phyloP scores from a whole-genome alignment of 1,140 invertebrate species.

The Pseudomyrmex sp. region DNA sequence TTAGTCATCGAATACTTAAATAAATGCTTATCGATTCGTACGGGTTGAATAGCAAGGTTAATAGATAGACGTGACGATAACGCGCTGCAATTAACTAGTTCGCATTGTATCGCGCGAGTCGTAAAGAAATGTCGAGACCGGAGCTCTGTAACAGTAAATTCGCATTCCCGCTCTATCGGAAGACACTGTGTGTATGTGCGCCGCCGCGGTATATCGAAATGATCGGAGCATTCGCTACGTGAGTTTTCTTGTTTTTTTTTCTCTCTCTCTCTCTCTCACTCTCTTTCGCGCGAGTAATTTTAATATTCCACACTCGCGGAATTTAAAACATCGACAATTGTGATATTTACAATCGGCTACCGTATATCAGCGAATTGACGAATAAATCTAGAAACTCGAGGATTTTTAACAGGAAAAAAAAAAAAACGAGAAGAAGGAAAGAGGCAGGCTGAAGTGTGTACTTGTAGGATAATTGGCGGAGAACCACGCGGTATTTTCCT shows the following conservation, averaged over 20 bases:
- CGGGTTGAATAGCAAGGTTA: slow-evolving; percentile 60
- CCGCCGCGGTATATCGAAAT: too few species aligned
- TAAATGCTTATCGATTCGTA: slow-evolving; percentile 49
- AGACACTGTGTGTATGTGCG: background rate
- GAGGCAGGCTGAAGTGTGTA: slow-evolving; percentile 64
- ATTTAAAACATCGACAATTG: background rate
- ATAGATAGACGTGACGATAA: slow-evolving; percentile 61
- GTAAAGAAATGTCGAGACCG: slow-evolving; percentile 42
- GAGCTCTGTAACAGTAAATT: slow-evolving; percentile 46
- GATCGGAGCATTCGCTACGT: background rate
- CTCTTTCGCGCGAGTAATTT: background rate
- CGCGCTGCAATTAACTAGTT: slow-evolving; percentile 51
- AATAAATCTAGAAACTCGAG: slow-evolving; percentile 77
- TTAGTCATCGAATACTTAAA: slow-evolving; percentile 52
- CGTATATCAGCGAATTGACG: slow-evolving; percentile 67
- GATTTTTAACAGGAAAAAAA: slow-evolving; percentile 61
- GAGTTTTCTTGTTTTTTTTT: background rate
- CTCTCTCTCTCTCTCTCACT: too few species aligned
- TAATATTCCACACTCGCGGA: background rate
- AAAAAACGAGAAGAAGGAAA: slow-evolving; percentile 49
- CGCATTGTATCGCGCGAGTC: slow-evolving; percentile 51
- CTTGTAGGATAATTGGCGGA: slow-evolving; percentile 78
- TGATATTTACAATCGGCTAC: slow-evolving; percentile 58
- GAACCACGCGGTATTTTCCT: slow-evolving; percentile 76
- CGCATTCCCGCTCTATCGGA: slow-evolving; percentile 22